These are phyloP conservation scores for Schizopygopsis pylzovi DNA, from an alignment of 2,797 vertebrate genomes.

Conservation along the genomic window DNA sequence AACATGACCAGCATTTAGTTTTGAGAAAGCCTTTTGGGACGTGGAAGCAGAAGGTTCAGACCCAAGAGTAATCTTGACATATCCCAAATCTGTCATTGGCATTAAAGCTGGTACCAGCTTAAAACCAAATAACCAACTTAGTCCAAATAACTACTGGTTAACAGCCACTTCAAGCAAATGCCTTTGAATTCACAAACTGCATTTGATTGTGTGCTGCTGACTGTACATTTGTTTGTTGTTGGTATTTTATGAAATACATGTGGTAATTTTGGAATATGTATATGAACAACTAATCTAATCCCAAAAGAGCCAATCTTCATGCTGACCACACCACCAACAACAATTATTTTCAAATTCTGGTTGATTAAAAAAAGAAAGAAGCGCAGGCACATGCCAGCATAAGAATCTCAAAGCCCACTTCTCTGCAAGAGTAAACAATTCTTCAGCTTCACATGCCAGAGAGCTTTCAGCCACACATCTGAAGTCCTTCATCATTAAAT, in stretches of 20 bases:
- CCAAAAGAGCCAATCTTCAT: not conserved
- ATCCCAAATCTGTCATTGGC: not conserved
- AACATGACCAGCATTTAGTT: conserved; percentile 6
- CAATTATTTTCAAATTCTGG: not conserved
- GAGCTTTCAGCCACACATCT: conserved; percentile 76
- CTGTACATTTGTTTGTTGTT: not conserved
- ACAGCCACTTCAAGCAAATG: not conserved
- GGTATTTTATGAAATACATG: not conserved
- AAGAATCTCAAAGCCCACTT: conserved; percentile 38
- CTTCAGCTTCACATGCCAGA: conserved; percentile 59
- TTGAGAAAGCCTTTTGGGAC: not conserved
- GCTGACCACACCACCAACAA: not conserved
- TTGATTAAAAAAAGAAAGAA: not conserved
- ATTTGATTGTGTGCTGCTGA: not conserved
- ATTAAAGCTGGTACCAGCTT: not conserved
- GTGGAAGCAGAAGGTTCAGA: not conserved
- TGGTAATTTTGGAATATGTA: not conserved
- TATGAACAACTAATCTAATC: not conserved
- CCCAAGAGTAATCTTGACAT: not conserved
- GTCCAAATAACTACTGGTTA: not conserved
- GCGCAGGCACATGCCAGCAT: conserved; percentile 13
- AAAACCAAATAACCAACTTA: not conserved
- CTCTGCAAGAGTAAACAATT: conserved; percentile 48
- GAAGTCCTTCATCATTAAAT: conserved; percentile 79
- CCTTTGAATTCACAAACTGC: not conserved